A percentile compares a stretch with the other conserved stretches of the same genome.
Conservation (phyloP, 1,140 invertebrate species). For the Drosophila punjabiensis region DNA sequence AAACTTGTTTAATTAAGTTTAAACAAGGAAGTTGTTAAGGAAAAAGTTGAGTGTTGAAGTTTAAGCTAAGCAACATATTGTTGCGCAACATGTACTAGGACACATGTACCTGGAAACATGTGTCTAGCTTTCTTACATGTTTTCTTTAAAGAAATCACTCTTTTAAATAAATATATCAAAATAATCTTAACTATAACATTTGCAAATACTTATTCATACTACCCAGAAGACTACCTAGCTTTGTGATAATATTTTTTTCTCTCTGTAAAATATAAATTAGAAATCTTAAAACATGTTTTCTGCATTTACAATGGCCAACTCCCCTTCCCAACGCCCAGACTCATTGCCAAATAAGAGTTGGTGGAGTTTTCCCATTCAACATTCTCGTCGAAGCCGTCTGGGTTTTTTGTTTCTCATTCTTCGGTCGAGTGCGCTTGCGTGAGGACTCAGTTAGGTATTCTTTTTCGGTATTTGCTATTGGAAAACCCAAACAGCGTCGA, state of each 20-base stretch:
- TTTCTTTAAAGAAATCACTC: too few relatives aligned
- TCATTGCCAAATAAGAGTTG: constrained; percentile 73
- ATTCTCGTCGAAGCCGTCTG: constrained; percentile 43
- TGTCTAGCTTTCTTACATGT: neutral
- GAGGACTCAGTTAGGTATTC: constrained; percentile 9
- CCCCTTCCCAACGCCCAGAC: constrained; percentile 10
- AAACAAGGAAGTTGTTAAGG: neutral
- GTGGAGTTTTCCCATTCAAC: constrained; percentile 30
- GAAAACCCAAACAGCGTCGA: constrained; percentile 3
- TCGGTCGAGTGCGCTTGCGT: constrained; percentile 58
- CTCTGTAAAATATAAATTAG: constrained; percentile 17
- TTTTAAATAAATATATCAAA: too few relatives aligned
- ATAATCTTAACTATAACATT: neutral
- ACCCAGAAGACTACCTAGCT: too few relatives aligned
- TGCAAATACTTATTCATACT: neutral
- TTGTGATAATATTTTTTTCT: neutral
- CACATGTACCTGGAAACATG: neutral
- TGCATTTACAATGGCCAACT: constrained; percentile 45
- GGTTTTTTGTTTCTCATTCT: constrained; percentile 40
- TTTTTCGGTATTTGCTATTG: neutral
- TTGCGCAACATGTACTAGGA: neutral
- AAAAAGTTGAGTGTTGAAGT: neutral
- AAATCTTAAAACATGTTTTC: constrained; percentile 55
- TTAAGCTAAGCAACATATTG: neutral
- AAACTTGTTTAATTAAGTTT: neutral